Percentiles rank a stretch among this genome's conserved stretches.
phyloP scores from a whole-genome alignment of 2,113 vertebrate species.

The Bos javanicus region DNA sequence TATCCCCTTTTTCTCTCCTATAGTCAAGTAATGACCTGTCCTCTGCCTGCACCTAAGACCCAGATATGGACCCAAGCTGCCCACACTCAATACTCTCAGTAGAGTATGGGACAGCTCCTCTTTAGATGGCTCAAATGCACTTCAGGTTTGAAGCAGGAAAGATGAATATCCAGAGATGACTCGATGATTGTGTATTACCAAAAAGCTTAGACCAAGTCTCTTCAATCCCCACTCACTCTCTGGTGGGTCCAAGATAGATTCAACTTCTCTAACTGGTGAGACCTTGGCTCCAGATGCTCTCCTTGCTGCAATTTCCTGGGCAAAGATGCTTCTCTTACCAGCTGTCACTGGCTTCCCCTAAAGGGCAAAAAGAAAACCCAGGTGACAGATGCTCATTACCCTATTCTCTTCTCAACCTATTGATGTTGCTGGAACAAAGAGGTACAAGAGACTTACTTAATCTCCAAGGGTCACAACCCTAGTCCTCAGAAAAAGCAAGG shows the following conservation, averaged over 20 bases:
- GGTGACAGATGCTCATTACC: not conserved
- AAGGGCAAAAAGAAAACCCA: not conserved
- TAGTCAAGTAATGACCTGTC: not conserved
- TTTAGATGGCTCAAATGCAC: not conserved
- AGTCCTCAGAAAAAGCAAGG: not conserved
- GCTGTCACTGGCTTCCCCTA: constrained; percentile 72
- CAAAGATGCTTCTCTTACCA: constrained; percentile 94
- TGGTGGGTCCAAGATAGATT: not conserved
- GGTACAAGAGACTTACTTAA: not conserved
- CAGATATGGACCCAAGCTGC: not conserved
- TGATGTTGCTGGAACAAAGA: constrained; percentile 2
- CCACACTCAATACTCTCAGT: not conserved
- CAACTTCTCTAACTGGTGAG: not conserved
- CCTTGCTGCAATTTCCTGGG: constrained; percentile 91
- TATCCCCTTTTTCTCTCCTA: not conserved
- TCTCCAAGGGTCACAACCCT: not conserved
- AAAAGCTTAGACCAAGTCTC: not conserved
- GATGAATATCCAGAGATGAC: not conserved
- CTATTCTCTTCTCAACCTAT: not conserved
- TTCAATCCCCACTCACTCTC: constrained; percentile 39
- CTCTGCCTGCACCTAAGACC: not conserved
- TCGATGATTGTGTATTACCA: not conserved
- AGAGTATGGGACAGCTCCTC: not conserved
- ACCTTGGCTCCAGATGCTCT: constrained; percentile 76
- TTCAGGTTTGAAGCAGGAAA: not conserved